Percentiles rank a stretch among this genome's conserved stretches.
Conservation (phyloP, 1,140 invertebrate species). For the Chironomus tepperi region DNA sequence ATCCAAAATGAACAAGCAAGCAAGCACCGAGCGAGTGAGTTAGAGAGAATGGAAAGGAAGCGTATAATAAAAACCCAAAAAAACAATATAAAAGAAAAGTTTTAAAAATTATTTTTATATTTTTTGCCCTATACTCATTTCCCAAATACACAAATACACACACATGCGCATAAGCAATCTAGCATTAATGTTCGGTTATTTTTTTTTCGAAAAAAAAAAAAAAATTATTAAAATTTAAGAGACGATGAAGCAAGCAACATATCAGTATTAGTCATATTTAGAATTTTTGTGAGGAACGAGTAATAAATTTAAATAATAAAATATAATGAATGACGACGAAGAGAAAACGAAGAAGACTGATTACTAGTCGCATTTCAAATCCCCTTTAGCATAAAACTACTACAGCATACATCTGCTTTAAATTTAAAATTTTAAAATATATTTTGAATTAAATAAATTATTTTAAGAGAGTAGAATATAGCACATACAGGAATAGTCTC, state of each 20-base stretch:
- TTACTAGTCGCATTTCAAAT: neutral
- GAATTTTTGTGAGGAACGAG: neutral
- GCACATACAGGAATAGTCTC: too few species aligned
- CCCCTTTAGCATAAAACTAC: neutral
- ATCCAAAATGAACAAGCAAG: neutral
- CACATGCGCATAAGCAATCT: neutral
- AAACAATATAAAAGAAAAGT: constrained; percentile 15
- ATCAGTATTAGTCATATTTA: constrained; percentile 14
- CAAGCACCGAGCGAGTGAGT: too few species aligned
- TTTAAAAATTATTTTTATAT: constrained; percentile 15
- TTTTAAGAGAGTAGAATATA: neutral
- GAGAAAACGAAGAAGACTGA: neutral
- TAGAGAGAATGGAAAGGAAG: neutral
- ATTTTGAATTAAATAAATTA: neutral
- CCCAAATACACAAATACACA: neutral
- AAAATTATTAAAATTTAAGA: constrained; percentile 15
- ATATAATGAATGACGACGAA: neutral
- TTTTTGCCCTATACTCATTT: neutral
- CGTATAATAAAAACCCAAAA: constrained; percentile 11
- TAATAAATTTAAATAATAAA: constrained; percentile 17
- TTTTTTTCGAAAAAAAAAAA: constrained; percentile 9
- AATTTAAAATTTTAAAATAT: neutral
- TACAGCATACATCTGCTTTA: constrained; percentile 17
- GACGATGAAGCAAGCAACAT: neutral
- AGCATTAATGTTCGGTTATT: constrained; percentile 1